These are phyloP conservation scores for Armadillidium nasatum DNA, from an alignment of 1,140 invertebrate species.

Conservation along the genomic window DNA sequence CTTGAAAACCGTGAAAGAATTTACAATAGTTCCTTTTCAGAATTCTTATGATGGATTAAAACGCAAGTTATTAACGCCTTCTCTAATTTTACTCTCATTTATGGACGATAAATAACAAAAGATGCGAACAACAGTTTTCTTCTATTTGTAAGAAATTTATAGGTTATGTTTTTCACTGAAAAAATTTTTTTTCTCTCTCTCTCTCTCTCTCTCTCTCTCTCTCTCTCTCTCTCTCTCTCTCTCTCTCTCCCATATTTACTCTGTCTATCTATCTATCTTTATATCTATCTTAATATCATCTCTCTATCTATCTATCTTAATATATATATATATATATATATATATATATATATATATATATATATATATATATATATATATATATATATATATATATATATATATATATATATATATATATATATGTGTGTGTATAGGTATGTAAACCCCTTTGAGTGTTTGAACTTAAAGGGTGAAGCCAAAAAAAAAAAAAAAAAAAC, in stretches of 20 bases:
- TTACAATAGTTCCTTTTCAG: not conserved
- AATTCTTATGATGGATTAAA: not conserved
- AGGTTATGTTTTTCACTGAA: not conserved
- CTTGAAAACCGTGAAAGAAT: not conserved
- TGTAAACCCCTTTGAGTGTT: no score
- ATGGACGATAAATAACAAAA: no score
- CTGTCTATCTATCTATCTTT: not conserved
- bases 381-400: conserved; percentile 15
- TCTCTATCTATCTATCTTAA: no score
- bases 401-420: no score
- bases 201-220: conserved; percentile 11
- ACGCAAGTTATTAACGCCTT: not conserved
- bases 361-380: conserved; percentile 8
- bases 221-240: conserved; percentile 11
- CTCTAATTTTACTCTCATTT: no score
- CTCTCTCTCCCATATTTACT: conserved; percentile 2
- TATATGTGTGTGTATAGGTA: no score
- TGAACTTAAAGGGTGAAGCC: no score
- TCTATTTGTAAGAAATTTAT: no score
- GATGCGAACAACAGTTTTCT: no score
- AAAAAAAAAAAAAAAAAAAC: no score
- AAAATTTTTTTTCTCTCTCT: not conserved
- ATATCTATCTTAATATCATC: no score
- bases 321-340: no score
- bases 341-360: conserved; percentile 7